Conservation (phyloP, 2,113 vertebrate genomes). For the Tragelaphus buxtoni region DNA sequence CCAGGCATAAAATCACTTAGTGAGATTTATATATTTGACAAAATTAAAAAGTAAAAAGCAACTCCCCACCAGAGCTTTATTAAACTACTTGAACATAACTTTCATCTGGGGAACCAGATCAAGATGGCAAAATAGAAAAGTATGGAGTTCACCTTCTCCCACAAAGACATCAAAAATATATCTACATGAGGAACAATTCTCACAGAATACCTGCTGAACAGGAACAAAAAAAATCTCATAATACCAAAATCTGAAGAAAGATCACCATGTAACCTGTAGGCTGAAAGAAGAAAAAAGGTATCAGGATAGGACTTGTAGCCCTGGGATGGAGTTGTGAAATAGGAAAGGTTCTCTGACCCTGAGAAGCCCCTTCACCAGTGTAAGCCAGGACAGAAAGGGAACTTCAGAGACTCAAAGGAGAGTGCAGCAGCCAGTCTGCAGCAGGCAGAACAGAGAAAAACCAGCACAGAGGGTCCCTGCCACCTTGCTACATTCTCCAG, state of each 20-base stretch:
- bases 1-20: background rate
- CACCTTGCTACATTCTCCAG: background rate
- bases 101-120: background rate
- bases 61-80: background rate
- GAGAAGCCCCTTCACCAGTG: background rate
- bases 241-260: background rate
- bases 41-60: background rate
- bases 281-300: background rate
- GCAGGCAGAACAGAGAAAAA: background rate
- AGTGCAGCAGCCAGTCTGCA: background rate
- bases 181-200: background rate
- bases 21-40: background rate
- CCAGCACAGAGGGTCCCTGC: background rate
- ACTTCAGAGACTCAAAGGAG: background rate
- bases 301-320: background rate
- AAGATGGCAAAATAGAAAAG: background rate
- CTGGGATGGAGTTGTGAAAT: background rate
- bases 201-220: background rate
- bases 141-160: background rate
- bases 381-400: background rate
- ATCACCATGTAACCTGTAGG: background rate
- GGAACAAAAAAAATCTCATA: background rate
- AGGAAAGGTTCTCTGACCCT: background rate
- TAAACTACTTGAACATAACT: background rate
- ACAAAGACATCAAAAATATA: background rate